Percentiles rank a stretch among this genome's conserved stretches.
phyloP scores from a whole-genome alignment of 2,113 vertebrate species.

The Symphodus melops region DNA sequence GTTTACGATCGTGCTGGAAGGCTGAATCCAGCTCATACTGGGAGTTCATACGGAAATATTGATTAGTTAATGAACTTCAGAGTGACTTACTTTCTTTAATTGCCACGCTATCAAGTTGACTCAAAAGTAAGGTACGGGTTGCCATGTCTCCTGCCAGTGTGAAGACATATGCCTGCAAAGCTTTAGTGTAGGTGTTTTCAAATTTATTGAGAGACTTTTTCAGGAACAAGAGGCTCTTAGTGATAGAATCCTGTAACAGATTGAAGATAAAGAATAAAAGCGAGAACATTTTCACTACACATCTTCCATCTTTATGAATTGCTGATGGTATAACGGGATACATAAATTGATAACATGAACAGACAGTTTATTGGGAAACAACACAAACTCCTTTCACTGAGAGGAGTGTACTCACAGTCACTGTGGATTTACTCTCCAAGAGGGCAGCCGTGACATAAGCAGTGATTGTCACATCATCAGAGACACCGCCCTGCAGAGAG shows the following conservation, averaged over 20 bases:
- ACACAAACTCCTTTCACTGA: too few species aligned
- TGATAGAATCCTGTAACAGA: slow-evolving; percentile 69
- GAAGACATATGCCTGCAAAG: slow-evolving; percentile 88
- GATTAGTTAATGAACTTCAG: background rate
- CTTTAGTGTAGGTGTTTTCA: slow-evolving; percentile 83
- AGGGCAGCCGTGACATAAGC: slow-evolving; percentile 83
- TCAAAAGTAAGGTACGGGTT: slow-evolving; percentile 65
- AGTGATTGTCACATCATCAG: slow-evolving; percentile 84
- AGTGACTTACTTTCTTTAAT: slow-evolving; percentile 45
- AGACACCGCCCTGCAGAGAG: slow-evolving; percentile 83
- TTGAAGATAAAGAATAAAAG: background rate
- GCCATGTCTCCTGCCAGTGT: slow-evolving; percentile 83
- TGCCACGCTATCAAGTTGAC: slow-evolving; percentile 52
- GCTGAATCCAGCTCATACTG: too few species aligned
- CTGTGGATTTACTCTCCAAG: slow-evolving; percentile 76
- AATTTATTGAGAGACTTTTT: slow-evolving; percentile 43
- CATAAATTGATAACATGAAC: too few species aligned
- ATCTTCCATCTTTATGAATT: too few species aligned
- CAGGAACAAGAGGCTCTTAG: slow-evolving; percentile 84
- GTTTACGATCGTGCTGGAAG: too few species aligned
- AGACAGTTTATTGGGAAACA: too few species aligned
- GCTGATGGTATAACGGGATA: too few species aligned
- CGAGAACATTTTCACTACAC: too few species aligned
- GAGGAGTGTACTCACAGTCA: slow-evolving; percentile 55
- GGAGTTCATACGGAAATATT: too few species aligned